Evolutionary conservation across 2,797 vertebrate species (phyloP), one percentile per base, ranked within the genome.

Genomic region (Pyrocephalus nanus): DNA sequence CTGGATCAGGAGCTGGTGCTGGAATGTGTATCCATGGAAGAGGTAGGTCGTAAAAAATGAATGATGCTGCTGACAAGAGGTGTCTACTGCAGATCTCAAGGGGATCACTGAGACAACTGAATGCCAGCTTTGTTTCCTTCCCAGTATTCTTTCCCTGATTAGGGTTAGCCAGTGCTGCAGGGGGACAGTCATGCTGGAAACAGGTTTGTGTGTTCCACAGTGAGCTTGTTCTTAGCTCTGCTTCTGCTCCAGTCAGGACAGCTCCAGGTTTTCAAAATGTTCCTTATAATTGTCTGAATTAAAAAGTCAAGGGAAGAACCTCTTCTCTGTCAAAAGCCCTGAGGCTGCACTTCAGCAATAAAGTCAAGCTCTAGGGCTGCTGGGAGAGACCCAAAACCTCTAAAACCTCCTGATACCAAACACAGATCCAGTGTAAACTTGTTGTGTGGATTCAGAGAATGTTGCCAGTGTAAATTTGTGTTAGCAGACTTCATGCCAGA

Each of bases 391-490:
- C 48, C 82, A 89, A 93, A 95, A 75, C 74, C 77, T 84, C 71
- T 58, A 45, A 89, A 84, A 15, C 54, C 62, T 75, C 25, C 8
- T 29, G 40, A 40, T 66, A 82, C 43, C 32, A 58, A 54, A 23
- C 32, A 25, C 32, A 30, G 81, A 32, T 84, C 94, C 90, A 88
- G 90, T 86, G 42, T 82, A 64, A 95, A 92, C 88, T 90, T 92
- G 93, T 91, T 88, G 48, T 84, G 78, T 0, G 4, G 36, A 54
- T 92, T 82, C 17, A 40, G 90, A 69, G 75, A 61, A 25, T 0
- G 0, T 22, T 92, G 81, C 75, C 78, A 76, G 64, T 72, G 73
- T 85, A 61, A 58, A 73, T 92, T 82, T 70, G 47, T 81, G 43
- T 91, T 75, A 72, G 51, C 64, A 47, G 55, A 50, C 71, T 78